phyloP scores from a whole-genome alignment of 2,888 invertebrate species.

The Hipparchia sbordonii region DNA sequence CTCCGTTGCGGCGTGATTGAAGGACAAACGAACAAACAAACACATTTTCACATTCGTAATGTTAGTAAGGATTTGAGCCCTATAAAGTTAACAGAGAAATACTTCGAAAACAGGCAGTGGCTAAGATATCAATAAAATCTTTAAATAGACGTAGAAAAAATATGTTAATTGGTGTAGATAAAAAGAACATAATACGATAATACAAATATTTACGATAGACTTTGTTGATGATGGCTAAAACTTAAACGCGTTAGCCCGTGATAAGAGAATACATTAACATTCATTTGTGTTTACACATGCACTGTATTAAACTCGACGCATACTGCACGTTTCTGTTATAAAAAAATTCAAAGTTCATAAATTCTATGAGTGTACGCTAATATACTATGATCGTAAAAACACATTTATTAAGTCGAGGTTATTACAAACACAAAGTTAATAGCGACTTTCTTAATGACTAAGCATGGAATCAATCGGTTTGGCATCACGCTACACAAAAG shows the following conservation, averaged over 20 bases:
- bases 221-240: slow-evolving; percentile 12
- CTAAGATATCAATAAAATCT: slow-evolving; percentile 16
- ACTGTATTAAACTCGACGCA: slow-evolving; percentile 10
- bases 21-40: no score
- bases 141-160: slow-evolving; percentile 20
- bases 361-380: no score
- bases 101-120: background rate
- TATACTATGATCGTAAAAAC: no score
- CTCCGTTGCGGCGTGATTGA: no score
- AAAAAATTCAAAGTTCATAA: no score
- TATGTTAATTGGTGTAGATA: slow-evolving; percentile 34
- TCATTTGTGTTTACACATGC: slow-evolving; percentile 36
- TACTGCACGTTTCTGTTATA: background rate
- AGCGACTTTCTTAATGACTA: no score
- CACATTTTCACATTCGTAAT: no score
- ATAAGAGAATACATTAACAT: slow-evolving; percentile 36
- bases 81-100: background rate
- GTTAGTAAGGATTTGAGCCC: no score
- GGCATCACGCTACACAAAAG: no score
- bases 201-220: slow-evolving; percentile 25
- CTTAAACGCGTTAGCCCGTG: slow-evolving; percentile 28
- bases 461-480: no score
- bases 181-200: slow-evolving; percentile 22
- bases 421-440: no score
- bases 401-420: no score